phyloP scores from a whole-genome alignment of 2,797 vertebrate genomes.

The Sebastes oblongus region DNA sequence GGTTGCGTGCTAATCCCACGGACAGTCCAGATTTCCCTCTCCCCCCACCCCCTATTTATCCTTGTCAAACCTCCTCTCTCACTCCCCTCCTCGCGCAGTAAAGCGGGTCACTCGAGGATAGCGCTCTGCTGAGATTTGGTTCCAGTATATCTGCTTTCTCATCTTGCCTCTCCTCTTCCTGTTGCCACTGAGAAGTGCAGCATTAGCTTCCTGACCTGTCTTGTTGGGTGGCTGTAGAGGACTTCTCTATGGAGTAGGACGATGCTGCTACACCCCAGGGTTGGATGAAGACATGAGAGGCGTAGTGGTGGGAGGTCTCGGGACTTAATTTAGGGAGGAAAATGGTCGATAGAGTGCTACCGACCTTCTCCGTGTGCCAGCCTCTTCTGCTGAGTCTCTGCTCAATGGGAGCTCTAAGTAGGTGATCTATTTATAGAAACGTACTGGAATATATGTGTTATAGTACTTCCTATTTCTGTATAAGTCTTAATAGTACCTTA shows the following conservation, averaged over 20 bases:
- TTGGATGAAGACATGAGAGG: constrained; percentile 18
- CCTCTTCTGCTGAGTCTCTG: constrained; percentile 66
- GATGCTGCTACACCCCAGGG: background rate
- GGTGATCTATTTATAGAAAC: constrained; percentile 40
- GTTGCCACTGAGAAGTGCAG: constrained; percentile 30
- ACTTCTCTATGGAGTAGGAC: constrained; percentile 1
- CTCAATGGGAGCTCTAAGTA: constrained; percentile 67
- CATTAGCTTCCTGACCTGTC: constrained; percentile 35
- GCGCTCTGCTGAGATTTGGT: constrained; percentile 30
- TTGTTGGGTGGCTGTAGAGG: constrained; percentile 21
- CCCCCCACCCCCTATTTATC: background rate
- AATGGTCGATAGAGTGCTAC: constrained; percentile 55
- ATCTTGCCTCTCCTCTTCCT: constrained; percentile 58
- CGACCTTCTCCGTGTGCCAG: constrained; percentile 53
- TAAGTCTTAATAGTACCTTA: background rate
- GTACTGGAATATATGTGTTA: background rate
- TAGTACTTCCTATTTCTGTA: background rate
- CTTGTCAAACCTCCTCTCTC: constrained; percentile 5
- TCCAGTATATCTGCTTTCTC: constrained; percentile 56
- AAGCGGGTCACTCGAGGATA: constrained; percentile 62
- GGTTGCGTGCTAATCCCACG: constrained; percentile 57
- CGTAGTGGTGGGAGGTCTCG: background rate
- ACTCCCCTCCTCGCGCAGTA: constrained; percentile 2
- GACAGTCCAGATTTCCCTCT: constrained; percentile 43
- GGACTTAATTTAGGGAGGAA: constrained; percentile 26